Conservation (phyloP, 2,113 vertebrate species). For the Excalfactoria chinensis region DNA sequence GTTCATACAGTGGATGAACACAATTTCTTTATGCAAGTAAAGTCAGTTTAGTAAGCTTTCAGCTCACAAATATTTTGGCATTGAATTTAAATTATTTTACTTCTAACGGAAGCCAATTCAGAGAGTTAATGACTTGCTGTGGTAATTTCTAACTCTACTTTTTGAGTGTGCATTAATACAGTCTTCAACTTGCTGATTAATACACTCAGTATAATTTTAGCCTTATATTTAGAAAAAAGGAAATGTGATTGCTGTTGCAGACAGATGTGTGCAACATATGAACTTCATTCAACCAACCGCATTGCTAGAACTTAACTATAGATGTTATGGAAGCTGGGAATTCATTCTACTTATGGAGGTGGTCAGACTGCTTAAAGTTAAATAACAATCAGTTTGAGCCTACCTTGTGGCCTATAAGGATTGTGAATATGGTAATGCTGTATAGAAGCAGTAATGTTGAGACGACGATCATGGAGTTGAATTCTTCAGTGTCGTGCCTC, state of each 20-base stretch:
- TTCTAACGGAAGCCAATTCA: not conserved
- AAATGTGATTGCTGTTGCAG: not conserved
- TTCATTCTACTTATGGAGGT: not conserved
- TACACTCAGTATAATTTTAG: not conserved
- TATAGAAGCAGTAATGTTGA: slow-evolving; percentile 68
- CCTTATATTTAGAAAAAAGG: not conserved
- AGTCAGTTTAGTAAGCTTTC: not conserved
- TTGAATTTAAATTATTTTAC: not conserved
- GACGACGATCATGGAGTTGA: slow-evolving; percentile 11
- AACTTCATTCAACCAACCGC: not conserved
- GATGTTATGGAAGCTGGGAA: not conserved
- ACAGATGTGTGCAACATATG: not conserved
- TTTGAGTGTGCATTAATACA: not conserved
- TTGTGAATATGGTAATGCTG: not conserved
- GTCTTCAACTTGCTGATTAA: not conserved
- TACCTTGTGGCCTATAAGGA: slow-evolving; percentile 66
- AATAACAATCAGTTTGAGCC: not conserved
- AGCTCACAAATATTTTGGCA: not conserved
- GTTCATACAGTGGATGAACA: not conserved
- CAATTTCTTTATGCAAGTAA: not conserved
- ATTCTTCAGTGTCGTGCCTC: not conserved
- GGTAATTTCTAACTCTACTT: not conserved
- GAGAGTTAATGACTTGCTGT: not conserved
- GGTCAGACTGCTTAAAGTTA: not conserved
- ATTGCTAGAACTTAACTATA: not conserved